These are phyloP conservation scores for Holacanthus passer DNA, from an alignment of 2,113 vertebrate species.

Conservation along the genomic window DNA sequence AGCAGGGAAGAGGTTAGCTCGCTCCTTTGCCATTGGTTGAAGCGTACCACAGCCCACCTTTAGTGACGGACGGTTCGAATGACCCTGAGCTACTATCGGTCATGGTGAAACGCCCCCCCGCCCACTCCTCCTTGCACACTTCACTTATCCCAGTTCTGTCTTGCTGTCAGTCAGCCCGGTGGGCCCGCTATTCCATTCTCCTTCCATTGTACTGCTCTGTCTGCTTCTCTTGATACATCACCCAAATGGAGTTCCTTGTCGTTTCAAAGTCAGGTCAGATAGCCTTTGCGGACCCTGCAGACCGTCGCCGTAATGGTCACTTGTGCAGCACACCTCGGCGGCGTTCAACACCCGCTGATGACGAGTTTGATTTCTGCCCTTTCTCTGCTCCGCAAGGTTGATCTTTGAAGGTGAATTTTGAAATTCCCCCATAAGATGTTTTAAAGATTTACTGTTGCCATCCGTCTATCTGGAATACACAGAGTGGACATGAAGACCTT, in stretches of 20 bases:
- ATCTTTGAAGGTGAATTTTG: slow-evolving; percentile 74
- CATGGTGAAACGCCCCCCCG: slow-evolving; percentile 21
- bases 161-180: slow-evolving; percentile 71
- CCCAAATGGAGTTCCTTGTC: slow-evolving; percentile 70
- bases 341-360: slow-evolving; percentile 28
- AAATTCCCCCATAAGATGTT: slow-evolving; percentile 62
- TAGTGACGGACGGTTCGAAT: slow-evolving; percentile 70
- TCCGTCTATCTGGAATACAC: slow-evolving; percentile 56
- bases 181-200: slow-evolving; percentile 55
- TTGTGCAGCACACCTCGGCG: slow-evolving; percentile 29
- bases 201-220: slow-evolving; percentile 62
- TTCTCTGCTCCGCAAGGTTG: slow-evolving; percentile 50
- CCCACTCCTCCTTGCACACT: slow-evolving; percentile 26
- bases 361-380: slow-evolving; percentile 68
- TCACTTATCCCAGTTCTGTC: slow-evolving; percentile 76
- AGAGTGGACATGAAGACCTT: slow-evolving; percentile 66
- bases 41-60: slow-evolving; percentile 69
- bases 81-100: slow-evolving; percentile 73
- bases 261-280: slow-evolving; percentile 71
- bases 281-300: slow-evolving; percentile 51
- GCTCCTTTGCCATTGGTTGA: slow-evolving; percentile 62
- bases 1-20: slow-evolving; percentile 69
- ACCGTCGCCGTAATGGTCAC: slow-evolving; percentile 47
- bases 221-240: slow-evolving; percentile 71
- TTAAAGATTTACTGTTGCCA: slow-evolving; percentile 67